Percentiles rank a stretch among this genome's conserved stretches.
phyloP scores from a whole-genome alignment of 2,113 vertebrate genomes.

The Nicator chloris region DNA sequence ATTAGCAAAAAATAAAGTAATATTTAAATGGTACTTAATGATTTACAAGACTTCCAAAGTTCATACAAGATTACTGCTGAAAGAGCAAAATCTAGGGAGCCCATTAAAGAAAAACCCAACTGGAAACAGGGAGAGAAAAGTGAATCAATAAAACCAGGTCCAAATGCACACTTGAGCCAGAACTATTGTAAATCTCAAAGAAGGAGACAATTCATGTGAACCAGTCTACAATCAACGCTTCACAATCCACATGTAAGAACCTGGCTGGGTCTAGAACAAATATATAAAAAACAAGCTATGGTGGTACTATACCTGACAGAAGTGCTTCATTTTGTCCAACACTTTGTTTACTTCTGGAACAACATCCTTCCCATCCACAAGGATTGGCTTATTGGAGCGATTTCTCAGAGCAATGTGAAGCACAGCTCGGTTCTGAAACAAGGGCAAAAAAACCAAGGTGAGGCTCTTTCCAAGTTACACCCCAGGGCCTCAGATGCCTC shows the following conservation, averaged over 20 bases:
- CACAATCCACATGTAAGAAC: not conserved
- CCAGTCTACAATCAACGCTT: not conserved
- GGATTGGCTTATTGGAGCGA: conserved; percentile 85
- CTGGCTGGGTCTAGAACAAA: not conserved
- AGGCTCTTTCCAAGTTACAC: not conserved
- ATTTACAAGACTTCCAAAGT: not conserved
- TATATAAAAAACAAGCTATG: not conserved
- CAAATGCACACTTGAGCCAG: not conserved
- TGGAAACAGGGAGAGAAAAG: not conserved
- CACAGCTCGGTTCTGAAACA: conserved; percentile 87
- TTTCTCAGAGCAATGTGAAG: conserved; percentile 94
- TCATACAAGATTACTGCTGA: not conserved
- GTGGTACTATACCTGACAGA: conserved; percentile 82
- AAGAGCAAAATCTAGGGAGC: not conserved
- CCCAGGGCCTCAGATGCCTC: not conserved
- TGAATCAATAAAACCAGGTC: not conserved
- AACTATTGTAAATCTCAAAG: not conserved
- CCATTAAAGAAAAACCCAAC: not conserved
- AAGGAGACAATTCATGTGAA: not conserved
- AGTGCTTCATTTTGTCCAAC: conserved; percentile 93
- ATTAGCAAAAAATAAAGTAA: not conserved
- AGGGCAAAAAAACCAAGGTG: not conserved
- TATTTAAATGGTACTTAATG: not conserved
- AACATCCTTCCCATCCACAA: conserved; percentile 89
- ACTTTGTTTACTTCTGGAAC: conserved; percentile 94